Evolutionary conservation across 2,888 invertebrate genomes (phyloP), one percentile per base, ranked within the genome.

Genomic region (Melitaea athalia): DNA sequence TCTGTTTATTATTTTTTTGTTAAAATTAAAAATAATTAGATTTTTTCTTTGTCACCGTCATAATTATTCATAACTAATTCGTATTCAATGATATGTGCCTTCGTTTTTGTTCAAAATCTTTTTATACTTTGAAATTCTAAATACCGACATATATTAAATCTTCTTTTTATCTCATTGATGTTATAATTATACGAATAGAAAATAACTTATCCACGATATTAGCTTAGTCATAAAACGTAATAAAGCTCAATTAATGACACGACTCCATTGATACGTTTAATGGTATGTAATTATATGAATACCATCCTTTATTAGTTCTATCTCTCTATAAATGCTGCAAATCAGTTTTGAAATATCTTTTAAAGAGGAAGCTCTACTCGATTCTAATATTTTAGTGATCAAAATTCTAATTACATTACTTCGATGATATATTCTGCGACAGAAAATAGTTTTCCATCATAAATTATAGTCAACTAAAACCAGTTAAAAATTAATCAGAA

Each of bases 281-380:
- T 71, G 49, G 57, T 60, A 53, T 65, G 63, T 65, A 69, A 67
- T 71, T 64, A 73, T 67, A 47, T 64, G 52, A 55, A 66, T 66
- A 59, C 64, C 67, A 66, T 64, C 64, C 42, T 57, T 68, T 68
- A 68, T 71, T 71, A 68, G 65, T 60, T 63, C 55, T 68, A 66
- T 71, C 78, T 62, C 15, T 74, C 69, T 71, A 68, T 68, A 69
- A 72, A 76, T 68, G 67, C 70, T 49, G 47, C 47, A 49, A 49
- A 49, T 49, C 47, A n/a, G 47, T n/a, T 49, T 49, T 14, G 14
- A 49, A n/a, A 49, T 5, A n/a, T 49, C n/a, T n/a, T 3, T 69
- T 80, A 79, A 80, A 80, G 78, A 77, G 68, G 74, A 75, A 75
- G 76, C 49, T 43, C 49, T 42, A 15, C 3, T 24, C 7, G 14